Evolutionary conservation across 2,888 invertebrate genomes (phyloP).

Genomic region (Chesias legatella): DNA sequence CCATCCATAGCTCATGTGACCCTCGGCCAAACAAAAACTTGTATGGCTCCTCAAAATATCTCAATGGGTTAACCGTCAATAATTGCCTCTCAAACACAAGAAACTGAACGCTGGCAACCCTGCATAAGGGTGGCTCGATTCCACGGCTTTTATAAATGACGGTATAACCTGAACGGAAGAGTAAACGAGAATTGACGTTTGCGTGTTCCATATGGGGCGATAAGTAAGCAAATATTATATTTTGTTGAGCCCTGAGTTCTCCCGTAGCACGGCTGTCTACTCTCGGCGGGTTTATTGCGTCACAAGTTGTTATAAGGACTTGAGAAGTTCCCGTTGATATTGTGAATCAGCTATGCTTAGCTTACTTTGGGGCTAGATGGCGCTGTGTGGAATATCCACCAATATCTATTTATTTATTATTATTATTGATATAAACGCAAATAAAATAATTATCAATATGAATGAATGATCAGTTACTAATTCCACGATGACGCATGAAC

Average conservation of each 20-base stretch:
- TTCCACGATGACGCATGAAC: no score
- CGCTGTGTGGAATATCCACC: no score
- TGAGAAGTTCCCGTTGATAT: no score
- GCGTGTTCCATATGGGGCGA: constrained; percentile 25
- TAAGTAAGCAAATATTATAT: constrained; percentile 30
- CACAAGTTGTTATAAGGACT: no score
- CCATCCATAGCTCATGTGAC: constrained; percentile 2
- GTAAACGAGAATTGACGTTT: constrained; percentile 29
- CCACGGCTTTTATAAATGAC: constrained; percentile 22
- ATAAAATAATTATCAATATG: no score
- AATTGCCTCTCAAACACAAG: constrained; percentile 15
- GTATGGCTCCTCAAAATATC: constrained; percentile 9
- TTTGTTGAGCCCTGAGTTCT: constrained; percentile 10
- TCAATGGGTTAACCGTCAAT: constrained; percentile 15
- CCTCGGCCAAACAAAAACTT: constrained; percentile 8
- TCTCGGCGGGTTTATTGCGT: no score
- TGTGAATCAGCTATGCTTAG: no score
- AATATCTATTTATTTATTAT: no score
- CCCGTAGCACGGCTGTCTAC: constrained; percentile 1
- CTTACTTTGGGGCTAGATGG: no score
- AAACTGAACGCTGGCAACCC: constrained; percentile 10
- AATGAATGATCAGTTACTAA: no score
- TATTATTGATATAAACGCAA: no score
- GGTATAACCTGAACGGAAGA: constrained; percentile 27
- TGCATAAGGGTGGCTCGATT: constrained; percentile 14